A percentile compares a stretch with the other conserved stretches of the same genome.
phyloP scores from a whole-genome alignment of 2,888 invertebrate species.

The Xestoiulus laeticollis region DNA sequence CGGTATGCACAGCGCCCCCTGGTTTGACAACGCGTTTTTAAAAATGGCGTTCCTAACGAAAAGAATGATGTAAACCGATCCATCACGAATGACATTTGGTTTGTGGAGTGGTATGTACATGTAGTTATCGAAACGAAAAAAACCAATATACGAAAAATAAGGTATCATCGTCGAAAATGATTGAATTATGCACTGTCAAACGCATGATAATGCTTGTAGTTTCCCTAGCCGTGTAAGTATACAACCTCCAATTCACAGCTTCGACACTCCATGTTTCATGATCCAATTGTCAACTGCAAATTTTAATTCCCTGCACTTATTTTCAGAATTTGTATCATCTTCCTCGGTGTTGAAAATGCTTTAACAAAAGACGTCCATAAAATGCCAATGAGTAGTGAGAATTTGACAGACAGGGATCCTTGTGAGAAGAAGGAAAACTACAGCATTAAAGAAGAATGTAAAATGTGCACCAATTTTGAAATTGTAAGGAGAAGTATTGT shows the following conservation, averaged over 20 bases:
- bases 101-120: no score
- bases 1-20: background rate
- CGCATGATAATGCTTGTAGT: conserved; percentile 52
- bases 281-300: background rate
- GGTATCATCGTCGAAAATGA: conserved; percentile 32
- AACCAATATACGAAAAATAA: background rate
- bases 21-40: background rate
- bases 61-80: no score
- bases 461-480: conserved; percentile 51
- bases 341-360: conserved; percentile 51
- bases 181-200: conserved; percentile 52
- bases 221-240: conserved; percentile 50
- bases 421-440: conserved; percentile 50
- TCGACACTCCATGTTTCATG: background rate
- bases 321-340: conserved; percentile 49
- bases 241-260: background rate
- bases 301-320: background rate
- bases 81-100: no score
- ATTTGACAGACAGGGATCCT: conserved; percentile 46
- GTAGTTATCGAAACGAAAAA: background rate
- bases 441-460: conserved; percentile 52
- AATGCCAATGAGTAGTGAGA: conserved; percentile 11
- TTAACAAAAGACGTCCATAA: conserved; percentile 42
- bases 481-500: background rate
- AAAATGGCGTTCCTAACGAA: no score